phyloP scores from a whole-genome alignment of 2,113 vertebrate species.

The Machaerirhynchus nigripectus region DNA sequence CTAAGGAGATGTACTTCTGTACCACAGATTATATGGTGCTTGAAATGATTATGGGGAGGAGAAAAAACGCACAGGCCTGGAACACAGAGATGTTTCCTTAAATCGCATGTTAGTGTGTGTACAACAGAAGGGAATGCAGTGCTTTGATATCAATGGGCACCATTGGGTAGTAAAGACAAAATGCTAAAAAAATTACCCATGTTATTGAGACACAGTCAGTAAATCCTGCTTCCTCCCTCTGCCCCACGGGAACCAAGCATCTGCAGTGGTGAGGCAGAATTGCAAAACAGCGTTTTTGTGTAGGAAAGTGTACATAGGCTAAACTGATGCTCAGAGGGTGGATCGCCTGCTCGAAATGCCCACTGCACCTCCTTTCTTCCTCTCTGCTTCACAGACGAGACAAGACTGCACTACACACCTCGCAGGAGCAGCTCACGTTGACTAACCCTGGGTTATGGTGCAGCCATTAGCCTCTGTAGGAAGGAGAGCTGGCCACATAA shows the following conservation, averaged over 20 bases:
- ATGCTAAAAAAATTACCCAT: neutral
- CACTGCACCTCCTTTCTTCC: neutral
- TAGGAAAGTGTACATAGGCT: neutral
- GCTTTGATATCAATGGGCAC: rapidly evolving
- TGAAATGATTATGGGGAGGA: neutral
- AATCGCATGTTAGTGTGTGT: neutral
- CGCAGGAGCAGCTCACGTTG: neutral
- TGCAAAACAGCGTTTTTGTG: neutral
- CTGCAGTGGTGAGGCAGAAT: neutral
- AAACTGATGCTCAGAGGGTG: neutral
- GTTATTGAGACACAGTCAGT: neutral
- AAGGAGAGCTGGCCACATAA: neutral
- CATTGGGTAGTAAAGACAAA: neutral
- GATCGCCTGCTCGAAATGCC: neutral
- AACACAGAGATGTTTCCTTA: neutral
- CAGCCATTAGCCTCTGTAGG: neutral
- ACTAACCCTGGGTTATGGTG: neutral
- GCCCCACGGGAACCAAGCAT: neutral
- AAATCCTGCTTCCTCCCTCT: neutral
- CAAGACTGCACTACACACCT: neutral
- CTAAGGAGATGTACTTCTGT: neutral
- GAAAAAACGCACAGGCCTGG: neutral
- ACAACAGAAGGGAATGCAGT: neutral
- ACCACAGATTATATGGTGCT: neutral
- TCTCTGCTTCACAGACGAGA: neutral